Conservation (phyloP, 2,888 invertebrate species). For the Schizotus pectinicornis region DNA sequence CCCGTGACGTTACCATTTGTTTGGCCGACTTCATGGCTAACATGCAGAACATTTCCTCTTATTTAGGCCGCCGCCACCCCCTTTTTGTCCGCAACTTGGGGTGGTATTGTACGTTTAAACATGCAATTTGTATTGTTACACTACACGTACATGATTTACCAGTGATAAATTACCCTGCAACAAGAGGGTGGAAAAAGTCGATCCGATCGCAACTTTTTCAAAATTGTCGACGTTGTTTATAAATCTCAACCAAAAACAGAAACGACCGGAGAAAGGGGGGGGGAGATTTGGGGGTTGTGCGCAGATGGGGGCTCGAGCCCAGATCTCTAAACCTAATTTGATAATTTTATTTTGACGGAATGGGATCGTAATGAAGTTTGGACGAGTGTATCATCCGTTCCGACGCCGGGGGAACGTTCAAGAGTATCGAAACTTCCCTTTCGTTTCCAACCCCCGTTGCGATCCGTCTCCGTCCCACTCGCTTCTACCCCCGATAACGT, state of each 20-base stretch:
- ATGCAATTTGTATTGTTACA: too few relatives aligned
- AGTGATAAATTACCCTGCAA: too few relatives aligned
- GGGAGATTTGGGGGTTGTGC: neutral
- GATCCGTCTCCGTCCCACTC: constrained; percentile 8
- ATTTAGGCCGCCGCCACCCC: neutral
- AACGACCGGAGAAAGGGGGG: neutral
- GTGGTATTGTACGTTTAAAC: too few relatives aligned
- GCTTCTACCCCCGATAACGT: constrained; percentile 24
- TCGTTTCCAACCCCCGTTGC: neutral
- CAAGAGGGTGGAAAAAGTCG: too few relatives aligned
- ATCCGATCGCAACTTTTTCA: too few relatives aligned
- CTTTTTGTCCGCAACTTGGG: too few relatives aligned
- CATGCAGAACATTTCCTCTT: constrained; percentile 12
- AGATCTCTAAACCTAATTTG: constrained; percentile 45
- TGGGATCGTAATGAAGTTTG: constrained; percentile 52
- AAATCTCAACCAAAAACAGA: too few relatives aligned
- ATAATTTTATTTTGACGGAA: constrained; percentile 51
- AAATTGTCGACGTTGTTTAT: too few relatives aligned
- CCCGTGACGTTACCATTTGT: neutral
- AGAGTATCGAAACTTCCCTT: constrained; percentile 4
- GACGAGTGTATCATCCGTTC: constrained; percentile 45
- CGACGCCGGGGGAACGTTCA: neutral
- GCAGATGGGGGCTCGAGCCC: constrained; percentile 2
- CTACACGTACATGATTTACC: too few relatives aligned
- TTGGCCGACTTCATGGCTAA: constrained; percentile 3